Base-by-base conservation (phyloP, 2,113 vertebrate species). In the Phycodurus eques region DNA sequence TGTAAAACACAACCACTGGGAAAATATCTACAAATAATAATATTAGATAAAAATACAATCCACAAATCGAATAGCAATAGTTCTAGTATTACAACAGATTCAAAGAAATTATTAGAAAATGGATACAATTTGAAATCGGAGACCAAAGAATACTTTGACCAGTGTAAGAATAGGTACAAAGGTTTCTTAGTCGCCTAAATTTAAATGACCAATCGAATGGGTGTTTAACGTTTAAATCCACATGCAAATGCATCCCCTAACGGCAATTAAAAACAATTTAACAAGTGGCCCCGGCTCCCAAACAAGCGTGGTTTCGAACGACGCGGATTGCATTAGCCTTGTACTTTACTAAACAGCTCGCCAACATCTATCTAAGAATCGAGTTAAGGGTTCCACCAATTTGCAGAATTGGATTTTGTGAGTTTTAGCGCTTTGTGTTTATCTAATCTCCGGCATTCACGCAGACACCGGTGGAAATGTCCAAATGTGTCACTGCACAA, bases 351-450 rank as follows among this genome's bases (percentile, higher is more conserved):
- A 15, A 80, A 80, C 71, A 86, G 85, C 66, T 78, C 78, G 86
- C 79, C 79, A 90, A 90, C 73, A 86, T 91, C 93, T 81, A 88
- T 91, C 90, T 87, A 53, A 77, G 82, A 87, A 92, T 79, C 87
- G 89, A 93, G 93, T 89, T 87, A 93, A 91, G 90, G 57, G 91
- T 93, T 93, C 92, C 92, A 92, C 92, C 83, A 59, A 90, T 92
- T 92, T 72, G 75, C 88, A 70, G 87, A 92, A 92, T 90, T 89
- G 72, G 84, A 92, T 69, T 56, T 57, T 14, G 51, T 10, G 67
- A 56, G 15, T 57, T 90, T 83, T 90, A 53, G 74, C 35, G 80
- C 90, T 92, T 89, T 93, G 85, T 90, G 81, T 79, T 90, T 86
- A 88, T 80, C 83, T 91, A 91, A 92, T 91, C 90, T 92, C 89